These are phyloP conservation scores for Xiphophorus birchmanni DNA, from an alignment of 2,797 vertebrate genomes.

Conservation along the genomic window DNA sequence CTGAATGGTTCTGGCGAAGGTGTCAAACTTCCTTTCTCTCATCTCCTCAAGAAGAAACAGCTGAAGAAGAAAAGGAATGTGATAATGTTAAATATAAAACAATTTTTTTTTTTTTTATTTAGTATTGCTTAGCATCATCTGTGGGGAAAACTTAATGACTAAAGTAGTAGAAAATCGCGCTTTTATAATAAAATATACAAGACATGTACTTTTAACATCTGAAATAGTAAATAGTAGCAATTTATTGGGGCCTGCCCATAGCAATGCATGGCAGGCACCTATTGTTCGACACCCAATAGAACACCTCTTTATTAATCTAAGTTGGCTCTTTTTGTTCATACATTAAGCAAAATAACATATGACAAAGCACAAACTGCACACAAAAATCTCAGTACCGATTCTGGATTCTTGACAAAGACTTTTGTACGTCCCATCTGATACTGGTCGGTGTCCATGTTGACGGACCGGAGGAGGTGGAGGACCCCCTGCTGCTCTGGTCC, in stretches of 20 bases:
- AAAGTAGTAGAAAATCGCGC: neutral
- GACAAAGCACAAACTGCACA: neutral
- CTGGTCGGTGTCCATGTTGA: conserved; percentile 96
- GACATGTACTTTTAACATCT: too few species aligned
- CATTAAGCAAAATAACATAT: neutral
- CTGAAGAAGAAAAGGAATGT: conserved; percentile 64
- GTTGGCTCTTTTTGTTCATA: too few species aligned
- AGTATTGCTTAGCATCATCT: neutral
- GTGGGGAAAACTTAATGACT: neutral
- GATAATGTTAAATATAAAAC: neutral
- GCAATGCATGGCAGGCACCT: too few species aligned
- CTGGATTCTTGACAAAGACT: conserved; percentile 95
- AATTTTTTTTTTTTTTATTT: neutral
- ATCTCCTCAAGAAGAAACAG: conserved; percentile 97
- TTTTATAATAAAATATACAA: neutral
- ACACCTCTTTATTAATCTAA: too few species aligned
- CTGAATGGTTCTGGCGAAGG: conserved; percentile 93
- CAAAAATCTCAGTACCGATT: conserved; percentile 83
- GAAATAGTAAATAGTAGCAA: too few species aligned
- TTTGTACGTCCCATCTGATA: conserved; percentile 95
- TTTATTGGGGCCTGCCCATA: too few species aligned
- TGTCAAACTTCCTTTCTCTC: conserved; percentile 95
- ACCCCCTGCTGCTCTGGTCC: conserved; percentile 91
- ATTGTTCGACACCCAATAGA: too few species aligned
- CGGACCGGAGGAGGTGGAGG: conserved; percentile 89